Base-by-base conservation (phyloP, 1,140 invertebrate species). In the Delia radicum region DNA sequence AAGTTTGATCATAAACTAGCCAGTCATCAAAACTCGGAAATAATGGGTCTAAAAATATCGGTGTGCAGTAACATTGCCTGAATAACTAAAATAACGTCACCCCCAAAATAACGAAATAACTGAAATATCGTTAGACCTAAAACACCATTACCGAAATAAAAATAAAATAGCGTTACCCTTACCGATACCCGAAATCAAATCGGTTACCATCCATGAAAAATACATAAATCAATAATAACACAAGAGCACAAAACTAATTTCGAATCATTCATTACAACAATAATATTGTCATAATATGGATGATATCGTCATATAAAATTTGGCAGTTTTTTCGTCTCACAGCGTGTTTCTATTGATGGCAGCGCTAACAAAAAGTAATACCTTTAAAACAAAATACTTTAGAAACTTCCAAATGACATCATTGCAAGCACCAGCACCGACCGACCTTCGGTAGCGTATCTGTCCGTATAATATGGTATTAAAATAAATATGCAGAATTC, bases 351-450 rank as follows among this genome's bases (percentile, higher is more conserved):
- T 10, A 33, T 10, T 42, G 18, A 55, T 55, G 48, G n/a, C 48
- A 55, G 18, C 48, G 24, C 48, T 6, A 24, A 21, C 18, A 55
- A 5, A 55, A 55, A 55, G 31, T 4, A 55, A 15, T 55, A 55
- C n/a, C n/a, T n/a, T n/a, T n/a, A 63, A 63, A 63, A 27, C 61
- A 65, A 55, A 55, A 55, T 55, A 55, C 48, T 55, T 55, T 55
- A 55, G 13, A 69, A 69, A 33, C 29, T 69, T 33, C 29, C 65
- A 69, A 69, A 27, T 69, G 65, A 69, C 65, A 69, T 69, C 65
- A 69, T 69, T 69, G 29, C 29, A 33, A 69, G 37, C 15, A 63
- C n/a, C n/a, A 69, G 37, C 15, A 15, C 37, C 37, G 10, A 55
- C 12, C 6, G 65, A 69, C 65, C 65, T 69, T 69, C 65, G 8